Evolutionary conservation across 2,888 invertebrate genomes (phyloP).

Genomic region (Macaria notata): DNA sequence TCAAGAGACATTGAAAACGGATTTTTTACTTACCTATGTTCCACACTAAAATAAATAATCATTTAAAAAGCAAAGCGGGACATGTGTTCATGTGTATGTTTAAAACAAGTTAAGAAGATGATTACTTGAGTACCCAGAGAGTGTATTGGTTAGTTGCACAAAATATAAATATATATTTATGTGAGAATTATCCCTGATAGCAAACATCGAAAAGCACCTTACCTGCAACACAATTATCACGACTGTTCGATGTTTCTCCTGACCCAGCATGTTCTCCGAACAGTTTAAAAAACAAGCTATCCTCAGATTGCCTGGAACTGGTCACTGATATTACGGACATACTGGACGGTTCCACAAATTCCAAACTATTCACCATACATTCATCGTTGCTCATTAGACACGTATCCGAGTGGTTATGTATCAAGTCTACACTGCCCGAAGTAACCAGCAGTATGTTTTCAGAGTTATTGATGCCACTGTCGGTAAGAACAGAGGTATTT

Average conservation of each 20-base stretch:
- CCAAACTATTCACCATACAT: conserved; percentile 54
- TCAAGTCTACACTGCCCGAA: conserved; percentile 57
- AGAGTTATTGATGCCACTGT: conserved; percentile 60
- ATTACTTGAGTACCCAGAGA: too few relatives aligned
- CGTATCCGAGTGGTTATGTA: conserved; percentile 74
- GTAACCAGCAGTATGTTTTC: conserved; percentile 41
- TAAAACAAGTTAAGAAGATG: too few relatives aligned
- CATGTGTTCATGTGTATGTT: too few relatives aligned
- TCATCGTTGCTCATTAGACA: conserved; percentile 61
- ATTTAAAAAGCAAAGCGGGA: too few relatives aligned
- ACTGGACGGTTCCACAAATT: conserved; percentile 49
- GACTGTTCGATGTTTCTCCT: conserved; percentile 41
- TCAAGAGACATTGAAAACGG: too few relatives aligned
- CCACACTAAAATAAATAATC: too few relatives aligned
- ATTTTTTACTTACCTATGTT: too few relatives aligned
- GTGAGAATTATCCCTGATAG: too few relatives aligned
- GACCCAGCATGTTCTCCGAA: conserved; percentile 34
- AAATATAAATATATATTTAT: too few relatives aligned
- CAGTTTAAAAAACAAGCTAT: conserved; percentile 30
- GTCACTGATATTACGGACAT: conserved; percentile 55
- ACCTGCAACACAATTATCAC: conserved; percentile 32
- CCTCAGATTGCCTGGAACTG: conserved; percentile 34
- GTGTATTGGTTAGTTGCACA: too few relatives aligned
- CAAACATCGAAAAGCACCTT: too few relatives aligned
- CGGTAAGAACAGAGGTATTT: conserved; percentile 39